phyloP scores from a whole-genome alignment of 1,140 invertebrate genomes.

The Neodiprion pinetum region DNA sequence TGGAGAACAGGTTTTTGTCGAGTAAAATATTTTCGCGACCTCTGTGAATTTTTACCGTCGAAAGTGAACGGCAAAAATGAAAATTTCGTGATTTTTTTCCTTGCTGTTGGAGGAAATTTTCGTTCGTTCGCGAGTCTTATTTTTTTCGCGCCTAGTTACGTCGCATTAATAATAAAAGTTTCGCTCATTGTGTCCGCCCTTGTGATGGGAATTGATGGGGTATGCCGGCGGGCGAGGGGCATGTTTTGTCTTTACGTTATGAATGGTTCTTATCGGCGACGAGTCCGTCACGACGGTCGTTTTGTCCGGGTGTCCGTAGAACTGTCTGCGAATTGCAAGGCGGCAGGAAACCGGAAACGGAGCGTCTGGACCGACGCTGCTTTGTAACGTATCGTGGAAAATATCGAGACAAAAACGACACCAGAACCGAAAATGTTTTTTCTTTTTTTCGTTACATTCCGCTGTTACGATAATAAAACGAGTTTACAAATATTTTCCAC shows the following conservation, averaged over 20 bases:
- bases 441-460: no score
- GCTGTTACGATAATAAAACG: no score
- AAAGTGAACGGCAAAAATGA: no score
- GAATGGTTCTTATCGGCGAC: constrained; percentile 59
- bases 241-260: constrained; percentile 59
- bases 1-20: no score
- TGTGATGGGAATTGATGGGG: constrained; percentile 10
- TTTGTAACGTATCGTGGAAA: not conserved
- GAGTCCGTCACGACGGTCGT: constrained; percentile 55
- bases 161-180: not conserved
- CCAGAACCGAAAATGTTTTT: no score
- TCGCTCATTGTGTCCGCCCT: not conserved
- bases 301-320: constrained; percentile 46
- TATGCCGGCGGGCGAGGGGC: constrained; percentile 18
- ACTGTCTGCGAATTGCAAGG: constrained; percentile 56
- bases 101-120: no score
- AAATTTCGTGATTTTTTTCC: no score
- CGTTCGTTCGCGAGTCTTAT: no score
- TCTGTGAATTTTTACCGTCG: no score
- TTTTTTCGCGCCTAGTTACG: no score
- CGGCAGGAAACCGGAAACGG: constrained; percentile 56
- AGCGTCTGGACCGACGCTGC: constrained; percentile 46
- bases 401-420: not conserved
- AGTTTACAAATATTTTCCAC: no score
- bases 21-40: no score